These are phyloP conservation scores for Thunnus albacares DNA, from an alignment of 2,797 vertebrate species.

Conservation along the genomic window DNA sequence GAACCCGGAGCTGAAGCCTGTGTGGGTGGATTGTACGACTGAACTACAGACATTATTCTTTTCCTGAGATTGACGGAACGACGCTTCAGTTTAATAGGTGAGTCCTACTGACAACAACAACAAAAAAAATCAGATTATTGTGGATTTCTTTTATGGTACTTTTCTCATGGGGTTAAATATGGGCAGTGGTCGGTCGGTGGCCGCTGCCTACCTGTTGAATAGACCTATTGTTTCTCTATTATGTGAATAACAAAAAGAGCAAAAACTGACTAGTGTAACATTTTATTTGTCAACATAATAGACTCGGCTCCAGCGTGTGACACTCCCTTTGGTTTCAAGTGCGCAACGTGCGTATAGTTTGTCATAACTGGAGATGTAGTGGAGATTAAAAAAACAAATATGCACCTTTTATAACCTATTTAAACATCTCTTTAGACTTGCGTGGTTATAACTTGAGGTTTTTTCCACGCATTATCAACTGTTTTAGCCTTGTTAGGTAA, in stretches of 20 bases:
- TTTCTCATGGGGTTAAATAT: neutral
- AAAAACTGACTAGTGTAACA: neutral
- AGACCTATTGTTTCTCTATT: slow-evolving; percentile 39
- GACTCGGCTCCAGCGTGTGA: neutral
- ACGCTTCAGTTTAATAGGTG: slow-evolving; percentile 54
- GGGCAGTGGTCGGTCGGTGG: slow-evolving; percentile 1
- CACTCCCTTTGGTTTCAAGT: slow-evolving; percentile 44
- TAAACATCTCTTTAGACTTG: neutral
- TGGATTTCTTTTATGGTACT: accelerated
- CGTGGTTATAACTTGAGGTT: neutral
- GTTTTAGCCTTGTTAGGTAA: neutral
- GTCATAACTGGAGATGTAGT: neutral
- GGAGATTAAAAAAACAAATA: neutral
- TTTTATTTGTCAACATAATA: slow-evolving; percentile 35
- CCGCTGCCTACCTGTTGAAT: slow-evolving; percentile 36
- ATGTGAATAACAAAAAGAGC: slow-evolving; percentile 47
- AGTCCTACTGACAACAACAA: slow-evolving; percentile 50
- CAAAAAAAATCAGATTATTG: neutral
- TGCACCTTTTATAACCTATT: neutral
- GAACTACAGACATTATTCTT: neutral
- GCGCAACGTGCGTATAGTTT: slow-evolving; percentile 21
- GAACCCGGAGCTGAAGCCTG: neutral
- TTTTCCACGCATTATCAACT: neutral
- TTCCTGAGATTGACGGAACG: neutral
- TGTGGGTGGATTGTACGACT: slow-evolving; percentile 41